Evolutionary conservation across 2,113 vertebrate species (phyloP).

Genomic region (Tympanuchus pallidicinctus): DNA sequence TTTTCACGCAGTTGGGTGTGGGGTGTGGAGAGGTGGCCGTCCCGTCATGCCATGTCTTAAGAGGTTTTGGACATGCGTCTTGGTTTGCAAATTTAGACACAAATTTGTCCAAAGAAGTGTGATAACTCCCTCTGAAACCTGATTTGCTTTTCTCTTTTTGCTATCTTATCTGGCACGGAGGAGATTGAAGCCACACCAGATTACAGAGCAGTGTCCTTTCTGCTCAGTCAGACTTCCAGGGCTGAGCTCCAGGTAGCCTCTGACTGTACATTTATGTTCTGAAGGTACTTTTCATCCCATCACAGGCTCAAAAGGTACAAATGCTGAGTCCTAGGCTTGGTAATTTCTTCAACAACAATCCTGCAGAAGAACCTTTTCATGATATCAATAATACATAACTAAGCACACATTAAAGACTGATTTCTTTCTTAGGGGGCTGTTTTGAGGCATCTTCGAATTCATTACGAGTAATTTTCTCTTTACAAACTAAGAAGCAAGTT

Average conservation of each 20-base stretch:
- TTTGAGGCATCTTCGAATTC: conserved; percentile 56
- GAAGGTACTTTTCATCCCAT: background rate
- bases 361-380: conserved; percentile 52
- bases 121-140: conserved; percentile 47
- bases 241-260: conserved; percentile 24
- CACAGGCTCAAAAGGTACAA: background rate
- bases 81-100: conserved; percentile 24
- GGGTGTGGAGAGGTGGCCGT: background rate
- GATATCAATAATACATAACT: conserved; percentile 53
- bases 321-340: background rate
- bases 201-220: conserved; percentile 38
- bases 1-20: background rate
- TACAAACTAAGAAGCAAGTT: conserved; percentile 25
- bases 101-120: conserved; percentile 36
- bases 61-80: background rate
- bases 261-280: background rate
- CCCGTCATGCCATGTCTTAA: background rate
- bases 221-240: conserved; percentile 10
- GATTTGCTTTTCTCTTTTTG: conserved; percentile 20
- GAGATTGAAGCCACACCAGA: conserved; percentile 40
- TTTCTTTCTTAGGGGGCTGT: conserved; percentile 51
- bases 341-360: conserved; percentile 59
- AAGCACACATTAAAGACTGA: conserved; percentile 45
- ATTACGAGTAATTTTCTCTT: conserved; percentile 48
- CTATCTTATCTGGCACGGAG: conserved; percentile 33